Percentiles rank a stretch among this genome's conserved stretches.
These are phyloP conservation scores for Myotis brandtii DNA, from an alignment of 2,113 vertebrate genomes.

Conservation along the genomic window DNA sequence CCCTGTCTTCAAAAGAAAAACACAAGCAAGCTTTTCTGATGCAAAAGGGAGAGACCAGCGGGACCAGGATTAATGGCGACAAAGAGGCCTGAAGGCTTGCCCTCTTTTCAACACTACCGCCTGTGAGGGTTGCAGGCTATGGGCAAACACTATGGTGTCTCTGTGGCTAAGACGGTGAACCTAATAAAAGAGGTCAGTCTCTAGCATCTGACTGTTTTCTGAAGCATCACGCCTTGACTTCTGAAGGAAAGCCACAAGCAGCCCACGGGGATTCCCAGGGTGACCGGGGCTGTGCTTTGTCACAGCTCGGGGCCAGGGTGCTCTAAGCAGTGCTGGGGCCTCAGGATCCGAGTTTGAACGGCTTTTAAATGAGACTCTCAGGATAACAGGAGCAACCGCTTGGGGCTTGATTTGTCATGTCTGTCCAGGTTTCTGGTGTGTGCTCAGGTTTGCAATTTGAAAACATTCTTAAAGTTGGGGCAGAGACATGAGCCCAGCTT, in stretches of 20 bases:
- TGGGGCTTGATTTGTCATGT: background rate
- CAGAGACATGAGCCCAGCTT: background rate
- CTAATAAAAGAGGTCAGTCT: conserved; percentile 95
- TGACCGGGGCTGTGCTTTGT: conserved; percentile 88
- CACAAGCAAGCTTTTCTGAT: conserved; percentile 95
- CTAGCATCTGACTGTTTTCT: conserved; percentile 90
- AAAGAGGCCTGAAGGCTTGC: conserved; percentile 94
- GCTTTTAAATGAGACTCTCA: conserved; percentile 85
- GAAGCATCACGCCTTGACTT: conserved; percentile 89
- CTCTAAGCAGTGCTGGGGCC: conserved; percentile 77
- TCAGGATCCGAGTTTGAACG: conserved; percentile 85
- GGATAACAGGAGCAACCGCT: background rate
- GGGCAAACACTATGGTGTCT: conserved; percentile 93
- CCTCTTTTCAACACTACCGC: conserved; percentile 91
- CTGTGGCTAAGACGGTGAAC: conserved; percentile 93
- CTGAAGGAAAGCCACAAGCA: conserved; percentile 89
- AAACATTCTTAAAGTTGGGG: conserved; percentile 4
- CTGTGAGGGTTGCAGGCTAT: conserved; percentile 92
- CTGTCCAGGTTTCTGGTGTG: background rate
- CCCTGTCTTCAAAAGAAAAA: conserved; percentile 79
- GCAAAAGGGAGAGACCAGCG: conserved; percentile 87
- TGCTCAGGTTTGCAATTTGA: background rate
- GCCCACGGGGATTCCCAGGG: conserved; percentile 91
- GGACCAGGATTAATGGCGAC: conserved; percentile 93
- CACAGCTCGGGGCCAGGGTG: conserved; percentile 87